phyloP scores from a whole-genome alignment of 2,113 vertebrate species.

The Heteronetta atricapilla region DNA sequence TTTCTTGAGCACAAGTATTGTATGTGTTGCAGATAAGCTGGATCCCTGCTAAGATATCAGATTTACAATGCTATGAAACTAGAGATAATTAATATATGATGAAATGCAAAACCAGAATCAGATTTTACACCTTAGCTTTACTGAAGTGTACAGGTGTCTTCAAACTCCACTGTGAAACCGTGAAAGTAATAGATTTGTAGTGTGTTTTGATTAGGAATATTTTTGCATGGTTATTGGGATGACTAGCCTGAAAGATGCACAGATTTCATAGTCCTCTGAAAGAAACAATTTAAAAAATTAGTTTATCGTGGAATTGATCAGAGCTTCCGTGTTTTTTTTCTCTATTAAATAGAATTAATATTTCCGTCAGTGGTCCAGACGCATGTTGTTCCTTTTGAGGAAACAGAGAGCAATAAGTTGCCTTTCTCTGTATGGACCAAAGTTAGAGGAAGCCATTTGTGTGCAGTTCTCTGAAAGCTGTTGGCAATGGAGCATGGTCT shows the following conservation, averaged over 20 bases:
- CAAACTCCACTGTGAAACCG: neutral
- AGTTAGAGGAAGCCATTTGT: neutral
- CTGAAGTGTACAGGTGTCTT: neutral
- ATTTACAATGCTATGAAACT: neutral
- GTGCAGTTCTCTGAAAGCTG: neutral
- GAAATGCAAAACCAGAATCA: neutral
- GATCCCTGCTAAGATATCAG: neutral
- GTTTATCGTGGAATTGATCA: neutral
- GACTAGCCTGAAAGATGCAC: neutral
- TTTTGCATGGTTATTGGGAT: neutral
- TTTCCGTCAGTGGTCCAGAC: neutral
- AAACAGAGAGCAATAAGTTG: neutral
- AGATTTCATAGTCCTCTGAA: neutral
- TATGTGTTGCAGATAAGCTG: neutral
- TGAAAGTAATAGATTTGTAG: neutral
- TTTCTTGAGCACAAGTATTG: neutral
- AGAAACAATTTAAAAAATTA: neutral
- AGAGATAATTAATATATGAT: neutral
- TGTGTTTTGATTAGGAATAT: neutral
- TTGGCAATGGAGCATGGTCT: neutral
- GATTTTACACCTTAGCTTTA: neutral
- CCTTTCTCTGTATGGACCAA: neutral
- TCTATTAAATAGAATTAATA: neutral
- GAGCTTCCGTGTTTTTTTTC: neutral
- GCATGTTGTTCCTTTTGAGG: neutral